Evolutionary conservation across 2,888 invertebrate genomes (phyloP).

Genomic region (Pterostichus madidus): DNA sequence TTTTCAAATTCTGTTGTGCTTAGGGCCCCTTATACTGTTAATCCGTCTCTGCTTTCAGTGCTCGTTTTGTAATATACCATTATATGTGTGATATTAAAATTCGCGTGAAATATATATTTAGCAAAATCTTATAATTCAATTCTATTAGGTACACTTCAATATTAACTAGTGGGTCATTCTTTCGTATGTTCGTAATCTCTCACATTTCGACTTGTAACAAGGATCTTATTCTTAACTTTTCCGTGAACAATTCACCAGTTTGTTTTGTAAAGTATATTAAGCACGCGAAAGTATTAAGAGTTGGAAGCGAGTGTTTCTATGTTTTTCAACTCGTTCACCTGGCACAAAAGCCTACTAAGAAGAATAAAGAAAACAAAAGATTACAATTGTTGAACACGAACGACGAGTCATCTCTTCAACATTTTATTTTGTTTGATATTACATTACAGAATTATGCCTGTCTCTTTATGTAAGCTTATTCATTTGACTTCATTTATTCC

Average conservation of each 20-base stretch:
- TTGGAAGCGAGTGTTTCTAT: conserved; percentile 16
- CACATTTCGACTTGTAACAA: conserved; percentile 39
- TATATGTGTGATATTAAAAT: too few relatives aligned
- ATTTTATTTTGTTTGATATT: conserved; percentile 31
- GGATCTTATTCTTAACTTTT: conserved; percentile 8
- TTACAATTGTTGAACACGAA: conserved; percentile 16
- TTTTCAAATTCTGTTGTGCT: too few relatives aligned
- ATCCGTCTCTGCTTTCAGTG: too few relatives aligned
- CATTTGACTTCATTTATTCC: conserved; percentile 39
- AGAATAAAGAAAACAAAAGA: conserved; percentile 10
- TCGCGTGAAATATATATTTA: too few relatives aligned
- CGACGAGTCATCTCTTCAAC: background rate
- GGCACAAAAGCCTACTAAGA: background rate
- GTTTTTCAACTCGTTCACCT: conserved; percentile 54
- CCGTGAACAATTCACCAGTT: background rate
- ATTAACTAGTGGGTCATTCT: background rate
- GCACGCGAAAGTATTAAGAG: conserved; percentile 34
- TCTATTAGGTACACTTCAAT: background rate
- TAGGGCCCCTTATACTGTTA: too few relatives aligned
- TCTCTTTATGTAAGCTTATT: conserved; percentile 6
- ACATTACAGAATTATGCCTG: background rate
- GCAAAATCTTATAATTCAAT: too few relatives aligned
- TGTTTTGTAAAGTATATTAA: conserved; percentile 49
- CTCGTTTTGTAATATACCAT: too few relatives aligned
- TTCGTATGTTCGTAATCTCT: conserved; percentile 36